Evolutionary conservation across 2,113 vertebrate genomes (phyloP), one percentile per base, ranked within the genome.

Genomic region (Ancistrus triradiatus): DNA sequence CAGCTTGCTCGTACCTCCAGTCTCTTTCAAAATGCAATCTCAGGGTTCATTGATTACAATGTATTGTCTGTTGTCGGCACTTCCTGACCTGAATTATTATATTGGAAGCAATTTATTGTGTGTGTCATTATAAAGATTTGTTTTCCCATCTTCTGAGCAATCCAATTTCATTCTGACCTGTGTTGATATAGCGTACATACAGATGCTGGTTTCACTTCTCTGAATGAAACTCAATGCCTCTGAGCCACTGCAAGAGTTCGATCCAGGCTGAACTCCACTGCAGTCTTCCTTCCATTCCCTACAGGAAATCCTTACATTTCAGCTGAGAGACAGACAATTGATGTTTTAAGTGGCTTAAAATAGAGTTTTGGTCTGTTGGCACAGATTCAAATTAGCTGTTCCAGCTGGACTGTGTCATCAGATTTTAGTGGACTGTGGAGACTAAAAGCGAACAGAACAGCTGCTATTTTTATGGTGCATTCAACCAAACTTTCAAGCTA

Each of bases 81-180:
- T 76, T 78, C 73, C 62, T 69, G 57, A 48, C 48, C 68, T 24
- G 52, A 63, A 22, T 80, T 78, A 80, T 67, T 70, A 74, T 4
- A 19, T 63, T 70, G 67, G 73, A 79, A 66, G 22, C 63, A 81
- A 84, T 83, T 77, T 77, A 82, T 78, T 78, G 66, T 60, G 19
- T 13, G 63, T 47, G 74, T 56, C 69, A 74, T 83, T 79, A 75
- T 83, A 75, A 80, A 77, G 69, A 74, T 53, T 78, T 60, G 59
- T 70, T 75, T 75, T 81, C 82, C 77, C 47, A 55, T 70, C 42
- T 65, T 74, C 42, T 63, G 72, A 79, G 38, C 38, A 59, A 76
- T 76, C 73, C 75, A 70, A 86, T 87, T 80, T 82, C 83, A 85
- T 72, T 68, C 59, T 56, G 55, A 66, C 69, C 35, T 33, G 51